Conservation (phyloP, 92 coral and sea anemone species). For the Paragorgia papillata region DNA sequence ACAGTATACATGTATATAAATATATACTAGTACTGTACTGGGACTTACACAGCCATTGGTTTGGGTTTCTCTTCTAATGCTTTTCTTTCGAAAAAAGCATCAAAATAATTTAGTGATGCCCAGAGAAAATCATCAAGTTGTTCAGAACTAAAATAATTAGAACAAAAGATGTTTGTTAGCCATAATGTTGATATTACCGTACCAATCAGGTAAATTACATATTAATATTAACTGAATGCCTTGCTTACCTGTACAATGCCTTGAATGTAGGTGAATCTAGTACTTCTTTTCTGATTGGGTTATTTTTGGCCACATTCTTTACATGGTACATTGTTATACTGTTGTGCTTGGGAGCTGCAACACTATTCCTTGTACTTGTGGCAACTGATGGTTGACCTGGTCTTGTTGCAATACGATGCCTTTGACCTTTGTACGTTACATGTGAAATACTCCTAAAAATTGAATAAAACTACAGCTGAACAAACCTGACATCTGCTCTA, state of each 20-base stretch:
- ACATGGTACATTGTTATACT: conserved; percentile 83
- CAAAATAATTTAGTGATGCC: conserved; percentile 88
- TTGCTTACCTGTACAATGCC: conserved; percentile 77
- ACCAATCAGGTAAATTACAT: too few species aligned
- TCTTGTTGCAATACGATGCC: background rate
- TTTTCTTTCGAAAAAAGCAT: conserved; percentile 94
- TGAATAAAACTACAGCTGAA: too few species aligned
- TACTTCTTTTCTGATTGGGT: conserved; percentile 72
- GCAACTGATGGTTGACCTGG: background rate
- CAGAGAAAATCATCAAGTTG: conserved; percentile 92
- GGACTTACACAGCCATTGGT: conserved; percentile 98
- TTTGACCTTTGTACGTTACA: conserved; percentile 67
- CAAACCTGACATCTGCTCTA: too few species aligned
- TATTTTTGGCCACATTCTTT: conserved; percentile 89
- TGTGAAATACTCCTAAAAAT: conserved; percentile 78
- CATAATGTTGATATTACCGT: too few species aligned
- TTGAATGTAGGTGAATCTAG: conserved; percentile 73
- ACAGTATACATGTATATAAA: too few species aligned
- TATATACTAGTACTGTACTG: background rate
- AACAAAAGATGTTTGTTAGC: background rate
- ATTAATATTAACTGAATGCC: too few species aligned
- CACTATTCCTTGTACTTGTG: conserved; percentile 2
- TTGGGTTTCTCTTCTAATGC: conserved; percentile 97
- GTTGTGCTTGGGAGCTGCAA: conserved; percentile 70
- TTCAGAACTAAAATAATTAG: conserved; percentile 63